Percentiles rank a stretch among this genome's conserved stretches.
These are phyloP conservation scores for Atrina japonica DNA, from an alignment of 2,888 invertebrate species.

Conservation along the genomic window DNA sequence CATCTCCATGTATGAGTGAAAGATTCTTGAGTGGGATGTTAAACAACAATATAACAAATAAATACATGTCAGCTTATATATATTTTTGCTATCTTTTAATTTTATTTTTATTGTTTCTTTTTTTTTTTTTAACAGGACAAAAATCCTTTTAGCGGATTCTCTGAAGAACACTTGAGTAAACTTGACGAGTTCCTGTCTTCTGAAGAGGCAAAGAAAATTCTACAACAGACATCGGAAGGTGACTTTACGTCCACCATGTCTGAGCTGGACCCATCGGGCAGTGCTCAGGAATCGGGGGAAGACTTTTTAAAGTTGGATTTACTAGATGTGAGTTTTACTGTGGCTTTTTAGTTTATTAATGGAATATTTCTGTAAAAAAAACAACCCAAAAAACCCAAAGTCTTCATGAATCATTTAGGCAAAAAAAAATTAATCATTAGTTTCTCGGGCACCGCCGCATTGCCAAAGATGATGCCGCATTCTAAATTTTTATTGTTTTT, in stretches of 20 bases:
- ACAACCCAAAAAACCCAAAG: too few relatives aligned
- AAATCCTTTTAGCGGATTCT: slow-evolving; percentile 71
- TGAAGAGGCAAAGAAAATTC: slow-evolving; percentile 65
- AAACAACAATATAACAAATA: too few relatives aligned
- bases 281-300: slow-evolving; percentile 16
- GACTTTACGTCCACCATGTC: slow-evolving; percentile 31
- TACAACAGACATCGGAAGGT: slow-evolving; percentile 59
- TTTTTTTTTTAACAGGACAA: slow-evolving; percentile 60
- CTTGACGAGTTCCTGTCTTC: slow-evolving; percentile 71
- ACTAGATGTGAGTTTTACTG: slow-evolving; percentile 40
- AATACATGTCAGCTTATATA: too few relatives aligned
- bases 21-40: too few relatives aligned
- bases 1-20: too few relatives aligned
- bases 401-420: background rate
- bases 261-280: slow-evolving; percentile 27
- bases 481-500: too few relatives aligned
- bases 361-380: too few relatives aligned
- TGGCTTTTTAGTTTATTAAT: too few relatives aligned
- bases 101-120: background rate
- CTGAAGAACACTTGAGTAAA: slow-evolving; percentile 71
- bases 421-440: too few relatives aligned
- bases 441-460: too few relatives aligned
- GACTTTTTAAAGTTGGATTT: slow-evolving; percentile 45
- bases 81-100: background rate
- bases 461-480: too few relatives aligned